These are phyloP conservation scores for Mycteria americana DNA, from an alignment of 2,797 vertebrate species.

Conservation along the genomic window DNA sequence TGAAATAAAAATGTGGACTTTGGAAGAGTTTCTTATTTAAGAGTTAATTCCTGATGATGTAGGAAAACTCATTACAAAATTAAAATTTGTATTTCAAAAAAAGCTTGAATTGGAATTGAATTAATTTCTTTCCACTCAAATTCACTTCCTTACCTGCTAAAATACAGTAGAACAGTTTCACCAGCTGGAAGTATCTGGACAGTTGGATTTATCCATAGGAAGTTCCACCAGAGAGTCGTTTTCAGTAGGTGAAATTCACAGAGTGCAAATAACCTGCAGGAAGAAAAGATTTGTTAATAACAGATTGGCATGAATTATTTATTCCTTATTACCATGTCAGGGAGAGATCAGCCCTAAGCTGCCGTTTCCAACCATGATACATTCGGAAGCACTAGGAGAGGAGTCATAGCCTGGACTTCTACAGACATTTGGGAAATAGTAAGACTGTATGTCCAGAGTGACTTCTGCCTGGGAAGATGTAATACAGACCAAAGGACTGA, in stretches of 20 bases:
- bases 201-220: constrained; percentile 53
- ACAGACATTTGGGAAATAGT: neutral
- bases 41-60: neutral
- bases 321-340: neutral
- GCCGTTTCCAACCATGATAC: neutral
- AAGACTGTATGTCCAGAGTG: neutral
- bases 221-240: constrained; percentile 65
- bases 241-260: constrained; percentile 63
- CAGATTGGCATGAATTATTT: neutral
- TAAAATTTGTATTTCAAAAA: neutral
- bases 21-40: neutral
- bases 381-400: fast-evolving
- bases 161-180: constrained; percentile 46
- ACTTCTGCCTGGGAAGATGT: neutral
- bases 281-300: neutral
- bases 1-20: neutral
- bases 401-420: neutral
- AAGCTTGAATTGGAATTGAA: neutral
- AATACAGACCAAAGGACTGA: neutral
- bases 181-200: constrained; percentile 24
- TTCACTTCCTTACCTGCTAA: constrained; percentile 50
- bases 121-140: neutral
- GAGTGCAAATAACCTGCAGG: constrained; percentile 63
- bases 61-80: neutral
- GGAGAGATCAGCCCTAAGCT: neutral